Evolutionary conservation across 2,888 invertebrate genomes (phyloP), one percentile per base, ranked within the genome.

Genomic region (Polylopha cassiicola): DNA sequence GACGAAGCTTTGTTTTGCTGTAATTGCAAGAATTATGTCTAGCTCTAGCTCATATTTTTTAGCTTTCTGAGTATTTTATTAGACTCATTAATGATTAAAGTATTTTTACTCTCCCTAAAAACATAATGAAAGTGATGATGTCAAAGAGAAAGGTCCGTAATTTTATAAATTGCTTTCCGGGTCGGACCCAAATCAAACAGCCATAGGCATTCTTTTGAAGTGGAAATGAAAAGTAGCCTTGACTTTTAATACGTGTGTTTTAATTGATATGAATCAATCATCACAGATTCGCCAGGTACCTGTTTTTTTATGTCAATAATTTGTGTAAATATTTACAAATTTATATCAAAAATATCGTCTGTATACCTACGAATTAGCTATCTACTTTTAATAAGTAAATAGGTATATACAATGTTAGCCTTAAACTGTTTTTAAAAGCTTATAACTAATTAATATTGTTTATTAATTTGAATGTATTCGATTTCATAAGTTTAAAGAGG

Each of bases 1-100:
- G 62, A 67, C 61, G 65, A 58, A 61, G 63, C 57, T 71, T 69
- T 65, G 61, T 52, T 61, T 61, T 61, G 57, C 60, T 55, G 60
- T 61, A 64, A 63, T 56, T 51, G 50, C 49, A 57, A 58, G 58
- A 50, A 55, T 58, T 51, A 43, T 30, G 34, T 27, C 24, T 37
- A 32, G 37, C 20, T 17, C 22, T 38, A 24, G 24, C 11, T 26
- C 11, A 26, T 8, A 10, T 24, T 27, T 43, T 28, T 32, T 9
- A 28, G 17, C 10, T 21, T 23, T n/a, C 17, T 32, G 27, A 21
- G 23, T 17, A n/a, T 37, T 28, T 30, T 37, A 15, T 22, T 26
- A 14, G 13, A 32, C 31, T 31, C 37, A 31, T 42, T 27, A 37
- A n/a, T n/a, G n/a, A n/a, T n/a, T n/a, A n/a, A n/a, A 9, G 43